These are phyloP conservation scores for Eupithecia dodoneata DNA, from an alignment of 2,888 invertebrate genomes.

Conservation along the genomic window DNA sequence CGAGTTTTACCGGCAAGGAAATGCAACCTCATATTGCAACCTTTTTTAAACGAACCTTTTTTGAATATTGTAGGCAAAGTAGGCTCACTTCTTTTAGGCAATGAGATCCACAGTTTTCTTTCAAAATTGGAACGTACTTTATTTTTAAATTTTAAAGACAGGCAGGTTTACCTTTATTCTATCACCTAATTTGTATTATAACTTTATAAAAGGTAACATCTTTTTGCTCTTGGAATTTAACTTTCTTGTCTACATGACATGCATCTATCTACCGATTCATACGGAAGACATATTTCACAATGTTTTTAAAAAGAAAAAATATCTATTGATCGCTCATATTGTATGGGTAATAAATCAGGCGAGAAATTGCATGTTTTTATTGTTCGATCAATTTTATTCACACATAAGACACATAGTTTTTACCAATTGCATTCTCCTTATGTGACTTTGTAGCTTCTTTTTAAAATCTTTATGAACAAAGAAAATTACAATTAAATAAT, in stretches of 20 bases:
- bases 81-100: too few species aligned
- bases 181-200: background rate
- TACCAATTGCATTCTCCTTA: background rate
- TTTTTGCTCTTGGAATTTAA: background rate
- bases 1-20: background rate
- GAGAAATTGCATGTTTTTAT: conserved; percentile 9
- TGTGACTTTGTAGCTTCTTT: background rate
- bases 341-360: conserved; percentile 3
- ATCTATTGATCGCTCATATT: conserved; percentile 2
- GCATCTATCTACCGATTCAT: background rate
- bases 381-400: background rate
- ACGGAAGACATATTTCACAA: conserved; percentile 1
- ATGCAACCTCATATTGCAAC: background rate
- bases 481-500: too few species aligned
- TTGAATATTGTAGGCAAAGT: too few species aligned
- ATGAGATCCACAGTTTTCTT: too few species aligned
- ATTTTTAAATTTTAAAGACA: too few species aligned
- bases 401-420: background rate
- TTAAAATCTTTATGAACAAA: too few species aligned
- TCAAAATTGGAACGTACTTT: too few species aligned
- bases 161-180: background rate
- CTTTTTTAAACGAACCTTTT: too few species aligned
- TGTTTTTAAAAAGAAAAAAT: background rate
- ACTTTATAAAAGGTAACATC: background rate
- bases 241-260: background rate